phyloP scores from a whole-genome alignment of 2,113 vertebrate species.

The Nesospiza acunhae region DNA sequence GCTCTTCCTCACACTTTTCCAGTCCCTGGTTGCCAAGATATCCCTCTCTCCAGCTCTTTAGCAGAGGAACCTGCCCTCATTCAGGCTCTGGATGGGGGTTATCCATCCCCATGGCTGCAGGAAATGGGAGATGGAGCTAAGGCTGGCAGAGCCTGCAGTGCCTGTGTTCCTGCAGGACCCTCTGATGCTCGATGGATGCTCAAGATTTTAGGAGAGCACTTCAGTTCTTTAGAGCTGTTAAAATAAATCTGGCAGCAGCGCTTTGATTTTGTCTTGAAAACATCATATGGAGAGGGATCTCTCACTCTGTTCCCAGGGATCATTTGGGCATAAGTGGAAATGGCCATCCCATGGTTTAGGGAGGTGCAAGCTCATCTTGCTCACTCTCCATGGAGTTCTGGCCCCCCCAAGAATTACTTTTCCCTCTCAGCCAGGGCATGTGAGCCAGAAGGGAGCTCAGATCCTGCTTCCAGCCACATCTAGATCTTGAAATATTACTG shows the following conservation, averaged over 20 bases:
- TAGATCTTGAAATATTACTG: not conserved
- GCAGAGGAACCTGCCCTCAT: not conserved
- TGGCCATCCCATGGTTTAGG: not conserved
- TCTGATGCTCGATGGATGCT: rapidly evolving
- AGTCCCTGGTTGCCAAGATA: not conserved
- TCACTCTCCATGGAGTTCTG: not conserved
- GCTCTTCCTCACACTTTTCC: not conserved
- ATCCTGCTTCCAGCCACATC: not conserved
- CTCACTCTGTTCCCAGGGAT: not conserved
- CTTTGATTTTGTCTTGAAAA: not conserved
- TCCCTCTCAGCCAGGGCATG: not conserved
- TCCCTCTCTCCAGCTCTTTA: not conserved
- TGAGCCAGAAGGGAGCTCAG: not conserved
- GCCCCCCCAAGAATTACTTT: not conserved
- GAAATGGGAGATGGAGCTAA: not conserved
- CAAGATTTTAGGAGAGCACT: not conserved
- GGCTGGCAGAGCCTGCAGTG: not conserved
- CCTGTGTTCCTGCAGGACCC: not conserved
- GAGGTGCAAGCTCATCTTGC: not conserved
- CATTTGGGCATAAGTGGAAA: not conserved
- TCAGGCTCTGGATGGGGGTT: not conserved
- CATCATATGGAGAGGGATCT: rapidly evolving
- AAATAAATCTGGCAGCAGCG: not conserved
- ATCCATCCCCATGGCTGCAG: not conserved
- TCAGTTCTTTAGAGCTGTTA: not conserved